These are phyloP conservation scores for Urocolius indicus DNA, from an alignment of 2,113 vertebrate genomes.

Conservation along the genomic window DNA sequence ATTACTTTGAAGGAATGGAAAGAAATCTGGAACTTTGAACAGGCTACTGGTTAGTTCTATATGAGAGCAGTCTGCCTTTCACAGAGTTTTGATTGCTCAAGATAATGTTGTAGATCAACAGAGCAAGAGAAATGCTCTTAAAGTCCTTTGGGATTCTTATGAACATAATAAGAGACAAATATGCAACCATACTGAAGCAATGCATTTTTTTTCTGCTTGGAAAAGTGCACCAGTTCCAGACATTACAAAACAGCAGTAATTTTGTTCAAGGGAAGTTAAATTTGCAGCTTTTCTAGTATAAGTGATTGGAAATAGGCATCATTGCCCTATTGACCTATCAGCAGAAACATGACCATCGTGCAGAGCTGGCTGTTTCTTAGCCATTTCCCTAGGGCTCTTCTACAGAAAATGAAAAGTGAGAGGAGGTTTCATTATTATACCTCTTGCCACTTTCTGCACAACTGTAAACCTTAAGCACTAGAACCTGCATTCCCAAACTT, in stretches of 20 bases:
- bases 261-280: not conserved
- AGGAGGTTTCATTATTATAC: not conserved
- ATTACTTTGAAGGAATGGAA: not conserved
- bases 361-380: not conserved
- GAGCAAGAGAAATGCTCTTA: not conserved
- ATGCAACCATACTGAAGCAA: not conserved
- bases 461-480: not conserved
- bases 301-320: not conserved
- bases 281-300: constrained; percentile 11
- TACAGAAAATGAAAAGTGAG: not conserved
- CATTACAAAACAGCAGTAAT: not conserved
- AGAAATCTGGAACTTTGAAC: not conserved
- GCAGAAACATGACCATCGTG: not conserved
- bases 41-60: not conserved
- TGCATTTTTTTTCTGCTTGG: not conserved
- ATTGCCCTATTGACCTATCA: not conserved
- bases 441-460: not conserved
- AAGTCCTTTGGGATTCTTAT: not conserved
- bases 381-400: not conserved
- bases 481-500: not conserved
- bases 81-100: not conserved
- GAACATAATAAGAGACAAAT: not conserved
- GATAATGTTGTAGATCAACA: not conserved
- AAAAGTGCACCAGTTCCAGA: not conserved
- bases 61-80: not conserved